These are phyloP conservation scores for Threskiornis aethiopicus DNA, from an alignment of 2,797 vertebrate genomes.

Conservation along the genomic window DNA sequence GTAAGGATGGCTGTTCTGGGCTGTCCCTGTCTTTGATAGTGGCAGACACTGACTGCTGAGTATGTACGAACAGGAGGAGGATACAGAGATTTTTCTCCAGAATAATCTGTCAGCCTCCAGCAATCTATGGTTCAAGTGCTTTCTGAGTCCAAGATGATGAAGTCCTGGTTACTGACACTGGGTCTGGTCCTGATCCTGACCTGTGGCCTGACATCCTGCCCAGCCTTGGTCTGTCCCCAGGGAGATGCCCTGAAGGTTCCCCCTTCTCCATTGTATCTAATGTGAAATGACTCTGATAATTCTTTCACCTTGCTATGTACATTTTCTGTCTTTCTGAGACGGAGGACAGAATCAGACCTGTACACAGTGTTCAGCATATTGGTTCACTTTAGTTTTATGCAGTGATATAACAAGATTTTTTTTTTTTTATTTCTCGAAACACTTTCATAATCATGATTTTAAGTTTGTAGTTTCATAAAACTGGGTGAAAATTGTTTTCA, in stretches of 20 bases:
- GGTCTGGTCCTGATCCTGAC: not conserved
- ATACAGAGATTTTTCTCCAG: not conserved
- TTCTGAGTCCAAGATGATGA: not conserved
- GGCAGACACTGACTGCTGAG: not conserved
- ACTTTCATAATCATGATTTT: not conserved
- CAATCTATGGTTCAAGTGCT: not conserved
- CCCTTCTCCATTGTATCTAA: not conserved
- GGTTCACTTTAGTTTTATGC: not conserved
- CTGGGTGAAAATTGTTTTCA: not conserved
- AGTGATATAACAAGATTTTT: not conserved
- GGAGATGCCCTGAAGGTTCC: not conserved
- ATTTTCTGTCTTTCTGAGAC: not conserved
- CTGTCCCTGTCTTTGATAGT: not conserved
- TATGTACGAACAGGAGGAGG: not conserved
- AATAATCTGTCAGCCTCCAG: not conserved
- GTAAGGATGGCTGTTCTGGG: not conserved
- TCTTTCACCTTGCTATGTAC: not conserved
- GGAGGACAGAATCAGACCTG: not conserved
- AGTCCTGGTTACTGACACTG: not conserved
- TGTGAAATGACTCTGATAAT: not conserved
- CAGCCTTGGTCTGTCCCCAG: rapidly evolving
- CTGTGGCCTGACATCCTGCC: not conserved
- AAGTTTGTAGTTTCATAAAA: not conserved
- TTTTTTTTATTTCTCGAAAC: not conserved
- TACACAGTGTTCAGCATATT: not conserved